Base-by-base conservation (phyloP, 1,140 invertebrate species). In the Ephestia elutella region DNA sequence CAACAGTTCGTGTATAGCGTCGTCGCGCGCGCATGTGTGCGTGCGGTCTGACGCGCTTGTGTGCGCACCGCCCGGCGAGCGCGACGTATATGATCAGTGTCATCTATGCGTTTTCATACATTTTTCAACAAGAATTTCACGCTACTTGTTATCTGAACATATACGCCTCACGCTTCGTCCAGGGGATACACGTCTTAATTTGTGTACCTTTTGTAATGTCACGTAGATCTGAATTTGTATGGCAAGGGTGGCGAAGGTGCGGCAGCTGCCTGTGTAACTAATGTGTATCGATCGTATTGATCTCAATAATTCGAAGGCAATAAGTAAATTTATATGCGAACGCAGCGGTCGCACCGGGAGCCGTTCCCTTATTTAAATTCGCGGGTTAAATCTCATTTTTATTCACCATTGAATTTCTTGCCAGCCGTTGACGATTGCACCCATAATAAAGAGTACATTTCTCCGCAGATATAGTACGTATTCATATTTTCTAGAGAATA, bases 211-310 rank as follows among this genome's bases (percentile, higher is more conserved):
- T 44, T 53, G 21, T 65, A 59, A 67, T 48, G 60, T 62, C 66
- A 62, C 73, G 69, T 80, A 80, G 77, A 80, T 80, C 75, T 73
- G 73, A 80, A 80, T 80, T 78, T 78, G 73, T 71, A 71, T 60
- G 30, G 49, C 51, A 56, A n/a, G 28, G 19, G 61, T 51, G 35
- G 57, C 55, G 35, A 53, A 28, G 13, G n/a, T 15, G 38, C 13
- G n/a, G 7, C 38, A 17, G 38, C 38, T 44, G 38, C 38, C 38
- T 3, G 2, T 15, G 15, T 15, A 44, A 44, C 38, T 44, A 15
- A 44, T 44, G 1, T 44, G 15, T 15, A 15, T 0, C 38, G 38
- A 44, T 25, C 49, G 49, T 15, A 5, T 2, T 50, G 18, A 20
- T 25, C 21, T 15, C 18, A 53, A 53, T 53, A 53, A 53, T n/a